Evolutionary conservation across 2,797 vertebrate species (phyloP), one percentile per base, ranked within the genome.

Genomic region (Cirrhinus molitorella): DNA sequence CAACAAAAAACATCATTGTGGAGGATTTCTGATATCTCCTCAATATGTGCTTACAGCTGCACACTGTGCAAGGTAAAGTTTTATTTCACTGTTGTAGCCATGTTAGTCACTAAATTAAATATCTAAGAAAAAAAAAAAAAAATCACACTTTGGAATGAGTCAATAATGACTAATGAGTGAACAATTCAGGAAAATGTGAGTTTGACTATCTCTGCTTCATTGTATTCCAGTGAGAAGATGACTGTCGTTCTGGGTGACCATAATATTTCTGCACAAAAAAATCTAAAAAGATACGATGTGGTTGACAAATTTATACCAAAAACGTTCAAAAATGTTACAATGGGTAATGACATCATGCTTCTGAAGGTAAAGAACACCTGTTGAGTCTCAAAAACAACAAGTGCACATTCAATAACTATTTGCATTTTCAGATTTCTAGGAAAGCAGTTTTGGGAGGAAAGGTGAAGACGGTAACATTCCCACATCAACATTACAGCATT

Each of bases 1-100:
- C 21, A 4, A 61, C 21, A 65, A 68, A 19, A 61, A n/a, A 2
- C 85, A 88, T 37, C 10, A 0, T 0, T 84, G 74, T 82, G 85
- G 85, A 59, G 83, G 85, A 61, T 87, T 85, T 77, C 78, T 87
- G 34, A 68, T 88, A 21, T 45, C 61, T n/a, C 17, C 40, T 5
- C 75, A 68, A n/a, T 87, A 81, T 47, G 72, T 87, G 13, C 25
- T 83, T 1, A 83, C 83, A 21, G 87, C 87, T 16, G 87, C 83
- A 40, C 85, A 83, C 70, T 86, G 85, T 55, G 59, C 45, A 25
- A 17, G 28, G 71, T 87, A 55, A 12, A 4, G 53, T n/a, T 11
- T 43, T 9, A 8, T 43, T 61, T 61, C 2, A 3, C 21, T 67
- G 40, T 67, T 40, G 2, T 5, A 40, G 17, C 66, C 37, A 68